Evolutionary conservation across 2,888 invertebrate genomes (phyloP).

Genomic region (Apodemia hepburni): DNA sequence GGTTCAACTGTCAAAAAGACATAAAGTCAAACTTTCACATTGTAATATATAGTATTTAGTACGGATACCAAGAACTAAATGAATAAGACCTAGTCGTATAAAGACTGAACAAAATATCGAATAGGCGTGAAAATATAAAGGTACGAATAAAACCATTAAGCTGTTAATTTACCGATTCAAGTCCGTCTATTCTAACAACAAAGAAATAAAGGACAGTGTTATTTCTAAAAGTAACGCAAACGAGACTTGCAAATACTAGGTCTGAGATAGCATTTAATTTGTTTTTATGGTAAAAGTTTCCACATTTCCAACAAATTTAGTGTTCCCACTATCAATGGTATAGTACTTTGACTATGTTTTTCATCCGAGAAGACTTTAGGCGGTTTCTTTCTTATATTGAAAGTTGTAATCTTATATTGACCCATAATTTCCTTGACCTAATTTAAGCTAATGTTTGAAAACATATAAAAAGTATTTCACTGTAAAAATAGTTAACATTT

Average conservation of each 20-base stretch:
- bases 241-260: conserved; percentile 47
- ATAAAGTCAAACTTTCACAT: too few relatives aligned
- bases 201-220: conserved; percentile 60
- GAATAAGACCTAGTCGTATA: background rate
- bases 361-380: conserved; percentile 25
- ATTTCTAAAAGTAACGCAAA: conserved; percentile 48
- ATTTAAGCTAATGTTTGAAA: background rate
- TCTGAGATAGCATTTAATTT: conserved; percentile 63
- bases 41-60: too few relatives aligned
- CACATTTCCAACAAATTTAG: conserved; percentile 54
- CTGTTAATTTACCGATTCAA: conserved; percentile 14
- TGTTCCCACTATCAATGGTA: conserved; percentile 35
- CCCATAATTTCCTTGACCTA: background rate
- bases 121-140: background rate
- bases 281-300: conserved; percentile 71
- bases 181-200: conserved; percentile 39
- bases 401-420: background rate
- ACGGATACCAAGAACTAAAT: too few relatives aligned
- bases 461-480: too few relatives aligned
- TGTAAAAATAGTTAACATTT: too few relatives aligned
- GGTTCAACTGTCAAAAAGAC: too few relatives aligned
- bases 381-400: conserved; percentile 8
- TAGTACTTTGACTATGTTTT: conserved; percentile 16
- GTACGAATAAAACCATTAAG: conserved; percentile 2
- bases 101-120: background rate